A percentile compares a stretch with the other conserved stretches of the same genome.
phyloP scores from a whole-genome alignment of 2,888 invertebrate genomes.

The Chalcis sispes region DNA sequence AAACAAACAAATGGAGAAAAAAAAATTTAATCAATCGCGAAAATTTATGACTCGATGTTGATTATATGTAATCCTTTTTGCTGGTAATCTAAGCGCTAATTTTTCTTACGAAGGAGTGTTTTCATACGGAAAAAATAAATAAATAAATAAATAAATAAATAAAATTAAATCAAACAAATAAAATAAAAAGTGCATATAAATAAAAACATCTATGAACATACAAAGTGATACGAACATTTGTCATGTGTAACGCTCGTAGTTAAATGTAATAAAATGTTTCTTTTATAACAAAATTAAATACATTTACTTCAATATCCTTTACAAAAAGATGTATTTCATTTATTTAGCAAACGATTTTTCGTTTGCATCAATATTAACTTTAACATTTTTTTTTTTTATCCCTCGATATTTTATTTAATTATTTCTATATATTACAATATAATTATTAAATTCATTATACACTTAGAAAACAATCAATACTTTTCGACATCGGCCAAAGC shows the following conservation, averaged over 20 bases:
- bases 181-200: constrained; percentile 5
- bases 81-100: constrained; percentile 28
- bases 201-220: constrained; percentile 33
- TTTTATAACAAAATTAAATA: constrained; percentile 59
- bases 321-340: no score
- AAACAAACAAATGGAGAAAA: constrained; percentile 24
- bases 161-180: constrained; percentile 33
- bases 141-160: constrained; percentile 14
- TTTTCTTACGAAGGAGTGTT: constrained; percentile 53
- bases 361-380: not conserved
- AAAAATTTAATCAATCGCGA: constrained; percentile 44
- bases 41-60: constrained; percentile 29
- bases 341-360: not conserved
- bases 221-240: constrained; percentile 54
- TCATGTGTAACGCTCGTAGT: constrained; percentile 65
- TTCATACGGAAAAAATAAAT: constrained; percentile 48
- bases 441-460: no score
- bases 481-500: not conserved
- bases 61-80: constrained; percentile 37
- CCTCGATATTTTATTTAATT: no score
- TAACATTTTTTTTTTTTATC: no score
- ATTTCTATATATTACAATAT: no score
- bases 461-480: constrained; percentile 24
- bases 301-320: not conserved
- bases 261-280: constrained; percentile 71